Base-by-base conservation (phyloP, 2,797 vertebrate species). In the Holocentrus rufus region DNA sequence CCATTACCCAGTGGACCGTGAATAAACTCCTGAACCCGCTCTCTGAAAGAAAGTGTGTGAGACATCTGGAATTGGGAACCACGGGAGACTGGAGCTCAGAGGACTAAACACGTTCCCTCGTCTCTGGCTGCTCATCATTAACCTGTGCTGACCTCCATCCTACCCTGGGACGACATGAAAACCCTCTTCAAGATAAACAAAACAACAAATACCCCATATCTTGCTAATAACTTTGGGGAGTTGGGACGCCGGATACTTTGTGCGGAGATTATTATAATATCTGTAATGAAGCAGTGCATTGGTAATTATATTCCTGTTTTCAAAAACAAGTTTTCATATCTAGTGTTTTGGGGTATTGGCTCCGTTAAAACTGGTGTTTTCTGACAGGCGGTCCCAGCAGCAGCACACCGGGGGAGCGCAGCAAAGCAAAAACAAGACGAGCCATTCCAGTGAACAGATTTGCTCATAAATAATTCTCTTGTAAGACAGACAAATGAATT, bases 401-500 rank as follows among this genome's bases (percentile, higher is more conserved):
- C 84, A 30, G 23, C 5, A 55, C 79, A 83, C 82, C 83, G 70
- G 80, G 88, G 87, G 84, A 90, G 72, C 18, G 31, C 50, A 44
- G 85, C 58, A 80, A 82, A 88, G 79, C 85, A 88, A 2, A 88
- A 92, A 89, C 88, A 91, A 90, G 86, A 83, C 81, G 50, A 88
- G 74, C 79, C 77, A 84, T 89, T 89, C 82, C 85, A 88, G 68
- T 58, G 82, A 91, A 90, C 90, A 91, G 89, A 92, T 90, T 89
- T 84, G 68, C 89, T 92, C 89, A 93, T 92, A 88, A 93, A 93
- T 93, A 90, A 93, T 93, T 93, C 91, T 61, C 87, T 92, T 89
- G 71, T 65, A 90, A 88, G 86, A 79, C 82, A 79, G 72, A 3
- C 80, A 57, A 83, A 90, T 93, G 85, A 85, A 92, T 91, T 87